Base-by-base conservation (phyloP, 1,140 invertebrate genomes). In the Akabosia matsudoensis region DNA sequence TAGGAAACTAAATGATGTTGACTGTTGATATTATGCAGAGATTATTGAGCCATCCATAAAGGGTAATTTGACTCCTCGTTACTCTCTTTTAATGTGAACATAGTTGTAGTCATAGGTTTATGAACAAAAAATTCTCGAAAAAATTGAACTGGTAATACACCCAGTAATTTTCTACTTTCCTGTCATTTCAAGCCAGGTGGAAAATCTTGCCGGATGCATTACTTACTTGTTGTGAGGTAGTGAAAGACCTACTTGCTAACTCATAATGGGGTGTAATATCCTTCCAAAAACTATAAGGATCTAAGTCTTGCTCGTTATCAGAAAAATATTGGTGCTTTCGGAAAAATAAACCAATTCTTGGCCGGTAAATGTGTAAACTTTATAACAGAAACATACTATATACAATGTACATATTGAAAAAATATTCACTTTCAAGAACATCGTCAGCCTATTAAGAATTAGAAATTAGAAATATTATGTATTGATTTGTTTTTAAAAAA, bases 21-120 rank as follows among this genome's bases (percentile, higher is more conserved):
- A 67, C 31, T 67, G 61, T 67, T 67, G 61, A 67, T 67, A 67
- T 67, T 67, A 67, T 67, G 61, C 61, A 67, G 61, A 67, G 61
- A 67, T 67, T 67, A 67, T 67, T 67, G 61, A 67, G 61, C 30
- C 61, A 67, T 67, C 61, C 61, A 67, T 67, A 67, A 67, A 67
- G 61, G 61, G 61, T 67, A 67, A 67, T 67, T 67, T 67, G 61
- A 67, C 61, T 67, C 61, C 61, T 67, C 61, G 61, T 67, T 67
- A 67, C 28, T 67, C 61, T 67, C 61, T 30, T 67, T 28, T 67
- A 67, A 67, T 67, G 61, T 67, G 61, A 67, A 67, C 28, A 67
- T 67, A 67, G 61, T 67, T 67, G 61, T 67, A 67, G 61, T 45
- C 37, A 45, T 18, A 45, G 37, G 7, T 45, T 45, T 45, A n/a